These are phyloP conservation scores for Portevinia maculata DNA, from an alignment of 2,888 invertebrate species.

Conservation along the genomic window DNA sequence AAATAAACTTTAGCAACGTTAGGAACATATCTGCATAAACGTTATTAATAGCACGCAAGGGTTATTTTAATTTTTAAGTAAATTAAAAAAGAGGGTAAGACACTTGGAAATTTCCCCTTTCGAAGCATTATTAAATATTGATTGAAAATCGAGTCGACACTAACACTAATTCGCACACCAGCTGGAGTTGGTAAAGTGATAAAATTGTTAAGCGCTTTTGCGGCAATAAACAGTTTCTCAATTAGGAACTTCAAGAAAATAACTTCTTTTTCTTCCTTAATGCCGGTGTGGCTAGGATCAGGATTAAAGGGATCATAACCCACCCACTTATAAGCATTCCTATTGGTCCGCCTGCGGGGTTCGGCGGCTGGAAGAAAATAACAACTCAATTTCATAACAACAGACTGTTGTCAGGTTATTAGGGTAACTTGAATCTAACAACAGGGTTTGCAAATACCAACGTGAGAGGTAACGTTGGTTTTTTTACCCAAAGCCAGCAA, in stretches of 20 bases:
- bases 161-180: constrained; percentile 24
- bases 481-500: too few species aligned
- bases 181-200: constrained; percentile 5
- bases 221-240: constrained; percentile 44
- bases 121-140: constrained; percentile 49
- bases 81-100: constrained; percentile 16
- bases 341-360: too few species aligned
- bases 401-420: constrained; percentile 41
- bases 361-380: too few species aligned
- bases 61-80: not conserved
- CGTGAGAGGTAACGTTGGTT: too few species aligned
- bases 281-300: too few species aligned
- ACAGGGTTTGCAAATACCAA: too few species aligned
- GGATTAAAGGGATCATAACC: too few species aligned
- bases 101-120: constrained; percentile 17
- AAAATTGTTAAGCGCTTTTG: constrained; percentile 37
- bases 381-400: constrained; percentile 47
- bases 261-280: too few species aligned
- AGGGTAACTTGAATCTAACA: too few species aligned
- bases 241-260: not conserved
- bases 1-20: constrained; percentile 23
- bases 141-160: constrained; percentile 17
- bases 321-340: too few species aligned
- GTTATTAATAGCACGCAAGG: not conserved
- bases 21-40: constrained; percentile 21